phyloP scores from a whole-genome alignment of 2,888 invertebrate species.

The Drosophila monieri region DNA sequence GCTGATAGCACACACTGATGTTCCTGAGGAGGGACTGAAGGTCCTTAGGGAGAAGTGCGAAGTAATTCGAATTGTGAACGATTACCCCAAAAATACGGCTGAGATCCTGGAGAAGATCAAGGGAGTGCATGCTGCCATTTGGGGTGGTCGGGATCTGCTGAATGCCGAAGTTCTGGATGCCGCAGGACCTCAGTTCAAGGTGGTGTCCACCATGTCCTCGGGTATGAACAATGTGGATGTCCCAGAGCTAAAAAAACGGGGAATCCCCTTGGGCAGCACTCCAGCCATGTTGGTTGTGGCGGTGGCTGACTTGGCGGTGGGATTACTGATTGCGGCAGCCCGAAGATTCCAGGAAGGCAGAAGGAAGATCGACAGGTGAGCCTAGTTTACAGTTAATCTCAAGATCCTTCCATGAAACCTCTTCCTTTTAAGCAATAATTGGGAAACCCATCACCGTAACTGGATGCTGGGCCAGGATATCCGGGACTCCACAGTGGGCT shows the following conservation, averaged over 20 bases:
- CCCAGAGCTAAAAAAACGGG: slow-evolving; percentile 88
- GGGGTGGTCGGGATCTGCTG: slow-evolving; percentile 77
- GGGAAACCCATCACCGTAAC: slow-evolving; percentile 88
- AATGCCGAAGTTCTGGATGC: slow-evolving; percentile 81
- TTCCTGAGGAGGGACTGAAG: slow-evolving; percentile 87
- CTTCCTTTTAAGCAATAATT: slow-evolving; percentile 85
- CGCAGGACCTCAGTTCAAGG: slow-evolving; percentile 88
- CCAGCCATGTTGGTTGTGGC: slow-evolving; percentile 90
- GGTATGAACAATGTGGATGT: slow-evolving; percentile 94
- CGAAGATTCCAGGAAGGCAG: slow-evolving; percentile 92
- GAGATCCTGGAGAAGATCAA: slow-evolving; percentile 80
- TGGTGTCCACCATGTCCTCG: slow-evolving; percentile 93
- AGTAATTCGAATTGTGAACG: slow-evolving; percentile 73
- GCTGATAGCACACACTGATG: slow-evolving; percentile 89
- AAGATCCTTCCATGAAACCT: not conserved
- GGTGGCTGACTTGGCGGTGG: slow-evolving; percentile 93
- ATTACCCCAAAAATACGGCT: slow-evolving; percentile 53
- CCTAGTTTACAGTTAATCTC: not conserved
- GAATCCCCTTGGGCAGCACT: slow-evolving; percentile 92
- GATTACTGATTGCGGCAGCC: slow-evolving; percentile 90
- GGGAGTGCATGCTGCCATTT: slow-evolving; percentile 81
- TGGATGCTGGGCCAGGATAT: slow-evolving; percentile 93
- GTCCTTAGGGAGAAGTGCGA: slow-evolving; percentile 86
- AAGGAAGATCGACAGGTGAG: slow-evolving; percentile 85
- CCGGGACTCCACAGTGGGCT: slow-evolving; percentile 91